Conservation (phyloP, 2,888 invertebrate species). For the Schizotus pectinicornis region DNA sequence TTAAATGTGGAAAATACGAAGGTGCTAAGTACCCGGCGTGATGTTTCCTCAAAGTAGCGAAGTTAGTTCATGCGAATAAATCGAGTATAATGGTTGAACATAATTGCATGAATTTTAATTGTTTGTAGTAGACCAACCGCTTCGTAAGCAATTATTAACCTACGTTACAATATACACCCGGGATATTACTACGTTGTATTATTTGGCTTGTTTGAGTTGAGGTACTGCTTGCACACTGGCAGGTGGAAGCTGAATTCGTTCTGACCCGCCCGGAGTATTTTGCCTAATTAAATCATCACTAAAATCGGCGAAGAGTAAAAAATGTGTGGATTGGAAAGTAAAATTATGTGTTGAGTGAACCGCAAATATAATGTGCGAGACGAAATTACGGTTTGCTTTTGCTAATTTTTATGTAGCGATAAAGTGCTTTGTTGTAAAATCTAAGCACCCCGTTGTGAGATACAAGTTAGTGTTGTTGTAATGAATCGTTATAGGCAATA, state of each 20-base stretch:
- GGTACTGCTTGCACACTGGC: neutral
- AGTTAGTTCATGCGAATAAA: neutral
- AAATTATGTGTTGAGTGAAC: neutral
- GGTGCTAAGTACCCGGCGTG: too few species aligned
- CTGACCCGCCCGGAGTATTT: neutral
- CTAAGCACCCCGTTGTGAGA: neutral
- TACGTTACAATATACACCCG: neutral
- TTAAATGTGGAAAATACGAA: too few species aligned
- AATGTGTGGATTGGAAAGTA: neutral
- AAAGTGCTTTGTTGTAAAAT: slow-evolving; percentile 1
- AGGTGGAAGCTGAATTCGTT: neutral
- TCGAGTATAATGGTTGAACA: neutral
- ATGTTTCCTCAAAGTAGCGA: too few species aligned
- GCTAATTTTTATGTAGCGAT: slow-evolving; percentile 4
- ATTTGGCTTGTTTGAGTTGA: too few species aligned
- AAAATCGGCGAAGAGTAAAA: neutral
- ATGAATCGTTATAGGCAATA: slow-evolving; percentile 9
- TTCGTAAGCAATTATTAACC: slow-evolving; percentile 1
- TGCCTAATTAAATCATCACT: slow-evolving; percentile 4
- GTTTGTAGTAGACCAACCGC: slow-evolving; percentile 4
- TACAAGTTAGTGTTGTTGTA: slow-evolving; percentile 1
- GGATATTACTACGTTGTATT: neutral
- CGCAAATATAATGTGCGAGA: neutral
- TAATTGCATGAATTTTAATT: slow-evolving; percentile 1
- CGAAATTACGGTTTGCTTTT: neutral